A percentile compares a stretch with the other conserved stretches of the same genome.
phyloP scores from a whole-genome alignment of 2,113 vertebrate genomes.

The Melanotaenia duboulayi region DNA sequence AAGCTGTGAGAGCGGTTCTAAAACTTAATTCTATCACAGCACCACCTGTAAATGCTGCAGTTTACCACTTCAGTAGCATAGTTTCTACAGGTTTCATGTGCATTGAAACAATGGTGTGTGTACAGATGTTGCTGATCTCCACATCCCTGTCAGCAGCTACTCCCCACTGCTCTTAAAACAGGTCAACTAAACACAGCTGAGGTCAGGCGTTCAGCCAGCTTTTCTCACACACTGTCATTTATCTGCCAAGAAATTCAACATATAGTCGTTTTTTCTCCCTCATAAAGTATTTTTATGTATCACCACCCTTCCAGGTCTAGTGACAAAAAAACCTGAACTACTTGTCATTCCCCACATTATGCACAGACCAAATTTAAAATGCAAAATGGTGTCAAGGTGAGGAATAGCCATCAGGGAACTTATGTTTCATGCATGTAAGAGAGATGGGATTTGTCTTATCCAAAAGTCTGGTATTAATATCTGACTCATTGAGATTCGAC shows the following conservation, averaged over 20 bases:
- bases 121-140: conserved; percentile 20
- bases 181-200: conserved; percentile 44
- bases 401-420: conserved; percentile 12
- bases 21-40: too few relatives aligned
- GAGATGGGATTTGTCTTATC: conserved; percentile 11
- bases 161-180: conserved; percentile 39
- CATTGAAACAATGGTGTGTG: background rate
- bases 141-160: background rate
- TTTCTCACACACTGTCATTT: conserved; percentile 45
- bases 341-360: background rate
- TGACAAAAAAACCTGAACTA: background rate
- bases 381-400: conserved; percentile 16
- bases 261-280: background rate
- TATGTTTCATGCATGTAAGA: background rate
- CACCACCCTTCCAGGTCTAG: conserved; percentile 10
- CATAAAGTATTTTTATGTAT: conserved; percentile 38
- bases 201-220: conserved; percentile 14
- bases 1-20: too few relatives aligned
- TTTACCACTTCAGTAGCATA: too few relatives aligned
- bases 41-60: too few relatives aligned
- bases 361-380: background rate
- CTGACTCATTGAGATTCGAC: conserved; percentile 30
- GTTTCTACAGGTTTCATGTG: too few relatives aligned
- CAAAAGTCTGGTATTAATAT: conserved; percentile 57
- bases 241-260: conserved; percentile 33